These are phyloP conservation scores for Iguana delicatissima DNA, from an alignment of 2,797 vertebrate species.

Conservation along the genomic window DNA sequence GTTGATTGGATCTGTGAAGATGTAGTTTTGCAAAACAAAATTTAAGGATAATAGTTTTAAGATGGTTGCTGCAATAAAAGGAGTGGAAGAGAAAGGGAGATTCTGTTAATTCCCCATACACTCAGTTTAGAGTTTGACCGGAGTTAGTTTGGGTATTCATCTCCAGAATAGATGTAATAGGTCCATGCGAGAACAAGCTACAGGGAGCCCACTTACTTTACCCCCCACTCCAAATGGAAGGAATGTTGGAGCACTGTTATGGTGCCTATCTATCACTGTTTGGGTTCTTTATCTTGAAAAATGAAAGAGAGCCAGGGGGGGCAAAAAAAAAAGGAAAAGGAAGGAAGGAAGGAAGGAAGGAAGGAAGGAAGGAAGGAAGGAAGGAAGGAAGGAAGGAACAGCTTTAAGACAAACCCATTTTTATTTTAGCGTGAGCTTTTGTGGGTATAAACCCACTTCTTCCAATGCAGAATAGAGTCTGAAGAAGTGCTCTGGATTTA, in stretches of 20 bases:
- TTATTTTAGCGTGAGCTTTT: no score
- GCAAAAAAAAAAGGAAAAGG: no score
- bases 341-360: no score
- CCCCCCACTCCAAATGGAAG: neutral
- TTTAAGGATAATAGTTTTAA: neutral
- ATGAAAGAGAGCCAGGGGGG: no score
- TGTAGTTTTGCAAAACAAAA: neutral
- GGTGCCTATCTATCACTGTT: neutral
- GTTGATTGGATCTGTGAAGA: constrained; percentile 14
- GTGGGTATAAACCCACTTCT: no score
- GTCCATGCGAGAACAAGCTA: no score
- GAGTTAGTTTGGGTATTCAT: neutral
- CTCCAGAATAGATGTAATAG: neutral
- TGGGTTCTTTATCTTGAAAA: no score
- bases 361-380: no score
- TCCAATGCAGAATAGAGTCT: no score
- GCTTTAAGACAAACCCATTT: no score
- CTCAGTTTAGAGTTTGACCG: neutral
- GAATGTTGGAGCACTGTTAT: neutral
- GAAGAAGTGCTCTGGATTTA: no score
- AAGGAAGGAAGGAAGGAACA: no score
- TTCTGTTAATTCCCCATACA: neutral
- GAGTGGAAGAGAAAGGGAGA: neutral
- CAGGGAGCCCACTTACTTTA: neutral
- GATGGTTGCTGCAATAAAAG: constrained; percentile 7